Conservation (phyloP, 2,888 invertebrate genomes). For the Acanthococcus lagerstroemiae region DNA sequence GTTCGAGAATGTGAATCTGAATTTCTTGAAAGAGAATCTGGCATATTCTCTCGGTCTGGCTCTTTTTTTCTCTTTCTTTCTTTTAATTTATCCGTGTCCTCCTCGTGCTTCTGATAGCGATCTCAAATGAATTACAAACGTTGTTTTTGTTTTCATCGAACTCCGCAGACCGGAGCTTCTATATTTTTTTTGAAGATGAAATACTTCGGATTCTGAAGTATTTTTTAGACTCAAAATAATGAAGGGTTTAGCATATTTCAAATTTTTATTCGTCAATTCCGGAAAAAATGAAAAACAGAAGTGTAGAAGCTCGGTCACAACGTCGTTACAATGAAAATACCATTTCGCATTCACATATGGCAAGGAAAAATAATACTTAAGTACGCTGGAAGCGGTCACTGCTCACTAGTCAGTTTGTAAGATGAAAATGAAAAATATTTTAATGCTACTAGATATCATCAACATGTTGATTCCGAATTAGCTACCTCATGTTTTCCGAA, state of each 20-base stretch:
- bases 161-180: neutral
- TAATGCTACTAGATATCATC: no score
- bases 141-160: conserved; percentile 17
- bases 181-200: neutral
- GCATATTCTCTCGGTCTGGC: conserved; percentile 27
- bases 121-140: conserved; percentile 29
- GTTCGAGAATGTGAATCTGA: conserved; percentile 30
- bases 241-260: neutral
- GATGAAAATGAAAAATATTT: no score
- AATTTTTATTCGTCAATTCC: neutral
- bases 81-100: neutral
- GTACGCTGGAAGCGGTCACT: no score
- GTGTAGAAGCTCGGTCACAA: no score
- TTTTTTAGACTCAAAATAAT: neutral
- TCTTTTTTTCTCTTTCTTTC: conserved; percentile 13
- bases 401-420: no score
- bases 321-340: no score
- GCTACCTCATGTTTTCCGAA: no score
- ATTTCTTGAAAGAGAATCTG: conserved; percentile 28
- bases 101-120: conserved; percentile 28
- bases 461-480: no score
- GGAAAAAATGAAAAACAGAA: neutral
- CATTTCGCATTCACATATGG: no score
- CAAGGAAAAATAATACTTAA: no score
- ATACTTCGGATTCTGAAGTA: neutral